Evolutionary conservation across 2,113 vertebrate genomes (phyloP), one percentile per base, ranked within the genome.

Genomic region (Telmatochromis bifrenatus): DNA sequence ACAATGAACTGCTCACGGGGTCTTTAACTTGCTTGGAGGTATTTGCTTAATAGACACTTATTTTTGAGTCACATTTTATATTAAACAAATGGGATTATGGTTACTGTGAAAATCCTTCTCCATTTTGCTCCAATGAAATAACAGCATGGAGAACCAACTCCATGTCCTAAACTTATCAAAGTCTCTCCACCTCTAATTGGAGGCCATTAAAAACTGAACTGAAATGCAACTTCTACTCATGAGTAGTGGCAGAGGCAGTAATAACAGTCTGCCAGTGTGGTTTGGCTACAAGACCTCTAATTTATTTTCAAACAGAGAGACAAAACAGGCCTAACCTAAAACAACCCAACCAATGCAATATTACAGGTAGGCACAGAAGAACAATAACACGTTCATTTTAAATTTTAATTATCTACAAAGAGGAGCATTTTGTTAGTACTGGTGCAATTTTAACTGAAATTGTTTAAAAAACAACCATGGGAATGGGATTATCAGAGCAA

Each of bases 101-200:
- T 31, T 77, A 47, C 70, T 49, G 15, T n/a, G 26, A 77, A 49
- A 77, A 47, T 49, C 9, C 42, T 49, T 75, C 6, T 28, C 39
- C 23, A 28, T 49, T 49, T 77, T 42, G 77, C 82, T 80, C 47
- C 62, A 37, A 4, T 60, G 35, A 91, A 84, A 83, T 82, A 89
- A 86, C 68, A 89, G 55, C 23, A 53, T 21, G 33, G 19, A 60
- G 39, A 65, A 77, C 65, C 45, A 23, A 87, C 47, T 83, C 11
- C 26, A 33, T 85, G 82, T 80, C 58, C 23, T 65, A 70, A 83
- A 83, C 87, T 83, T 87, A 85, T 75, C 81, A 87, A 87, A 88
- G 81, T 87, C 11, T 60, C 65, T 81, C 58, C 54, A 84, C 62
- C 88, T 91, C 73, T 94, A 90, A 91, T 84, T 89, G 83, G 84